These are phyloP conservation scores for Puma concolor DNA, from an alignment of 2,113 vertebrate genomes.

Conservation along the genomic window DNA sequence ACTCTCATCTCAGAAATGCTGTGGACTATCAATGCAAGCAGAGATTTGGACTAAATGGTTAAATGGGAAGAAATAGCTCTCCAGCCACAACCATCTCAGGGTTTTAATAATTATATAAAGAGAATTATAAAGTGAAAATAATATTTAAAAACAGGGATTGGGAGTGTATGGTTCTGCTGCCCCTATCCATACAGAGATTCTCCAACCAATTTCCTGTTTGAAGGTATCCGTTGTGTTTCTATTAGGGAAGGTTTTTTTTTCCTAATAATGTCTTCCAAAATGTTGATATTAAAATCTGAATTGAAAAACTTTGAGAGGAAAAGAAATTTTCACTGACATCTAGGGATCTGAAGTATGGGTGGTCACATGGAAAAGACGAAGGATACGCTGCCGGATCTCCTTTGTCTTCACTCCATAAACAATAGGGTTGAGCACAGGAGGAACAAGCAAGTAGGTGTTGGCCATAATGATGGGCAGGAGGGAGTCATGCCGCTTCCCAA, in stretches of 20 bases:
- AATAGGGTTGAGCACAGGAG: constrained; percentile 81
- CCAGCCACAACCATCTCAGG: background rate
- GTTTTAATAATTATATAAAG: background rate
- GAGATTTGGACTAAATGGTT: background rate
- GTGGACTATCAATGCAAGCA: background rate
- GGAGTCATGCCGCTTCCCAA: constrained; percentile 60
- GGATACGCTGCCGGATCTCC: constrained; percentile 75
- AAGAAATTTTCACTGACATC: background rate
- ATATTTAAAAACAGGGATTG: background rate
- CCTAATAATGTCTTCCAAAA: constrained; percentile 47
- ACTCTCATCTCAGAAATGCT: background rate
- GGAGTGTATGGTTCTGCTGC: background rate
- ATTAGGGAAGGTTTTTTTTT: background rate
- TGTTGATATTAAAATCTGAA: constrained; percentile 13
- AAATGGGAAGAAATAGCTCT: constrained; percentile 4
- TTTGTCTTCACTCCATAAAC: constrained; percentile 80
- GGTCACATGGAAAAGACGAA: constrained; percentile 61
- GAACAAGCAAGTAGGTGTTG: constrained; percentile 81
- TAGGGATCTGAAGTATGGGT: constrained; percentile 32
- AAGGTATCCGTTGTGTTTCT: constrained; percentile 24
- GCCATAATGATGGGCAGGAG: constrained; percentile 75
- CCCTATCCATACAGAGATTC: background rate
- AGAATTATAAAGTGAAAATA: background rate
- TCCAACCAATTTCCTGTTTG: constrained; percentile 5
- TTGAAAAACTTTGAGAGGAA: background rate